These are phyloP conservation scores for Andrena bucephala DNA, from an alignment of 2,888 invertebrate species.

Conservation along the genomic window DNA sequence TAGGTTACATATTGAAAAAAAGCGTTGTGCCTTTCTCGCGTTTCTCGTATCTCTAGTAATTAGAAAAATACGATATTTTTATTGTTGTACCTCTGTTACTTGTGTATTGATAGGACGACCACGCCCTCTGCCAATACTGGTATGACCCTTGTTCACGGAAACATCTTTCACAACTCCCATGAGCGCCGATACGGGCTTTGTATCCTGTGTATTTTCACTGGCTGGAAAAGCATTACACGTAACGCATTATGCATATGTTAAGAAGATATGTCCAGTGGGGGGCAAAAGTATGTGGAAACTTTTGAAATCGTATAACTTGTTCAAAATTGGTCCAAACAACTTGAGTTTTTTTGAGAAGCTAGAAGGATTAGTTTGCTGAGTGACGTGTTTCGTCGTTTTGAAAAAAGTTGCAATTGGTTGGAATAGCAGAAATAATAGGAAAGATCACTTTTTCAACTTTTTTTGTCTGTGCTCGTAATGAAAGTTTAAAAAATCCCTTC, in stretches of 20 bases:
- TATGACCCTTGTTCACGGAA: slow-evolving; percentile 67
- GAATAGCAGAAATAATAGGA: too few relatives aligned
- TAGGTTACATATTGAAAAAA: background rate
- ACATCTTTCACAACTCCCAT: slow-evolving; percentile 75
- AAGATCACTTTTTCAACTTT: too few relatives aligned
- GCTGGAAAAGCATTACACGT: slow-evolving; percentile 48
- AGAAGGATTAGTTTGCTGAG: too few relatives aligned
- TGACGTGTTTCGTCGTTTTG: too few relatives aligned
- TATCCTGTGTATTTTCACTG: slow-evolving; percentile 72
- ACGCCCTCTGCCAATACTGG: slow-evolving; percentile 71
- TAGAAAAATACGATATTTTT: slow-evolving; percentile 61
- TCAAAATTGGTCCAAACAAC: too few relatives aligned
- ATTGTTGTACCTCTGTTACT: slow-evolving; percentile 81
- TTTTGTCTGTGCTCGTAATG: too few relatives aligned
- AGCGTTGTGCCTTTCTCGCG: background rate
- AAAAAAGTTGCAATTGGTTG: too few relatives aligned
- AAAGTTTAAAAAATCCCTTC: too few relatives aligned
- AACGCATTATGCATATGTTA: background rate
- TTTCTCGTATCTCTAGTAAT: slow-evolving; percentile 1
- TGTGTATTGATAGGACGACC: slow-evolving; percentile 76
- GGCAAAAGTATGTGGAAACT: too few relatives aligned
- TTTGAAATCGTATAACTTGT: too few relatives aligned
- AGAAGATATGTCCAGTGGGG: too few relatives aligned
- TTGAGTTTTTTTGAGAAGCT: too few relatives aligned
- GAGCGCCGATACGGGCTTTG: slow-evolving; percentile 67